Evolutionary conservation across 2,888 invertebrate genomes (phyloP).

Genomic region (Drosophila paranaensis): DNA sequence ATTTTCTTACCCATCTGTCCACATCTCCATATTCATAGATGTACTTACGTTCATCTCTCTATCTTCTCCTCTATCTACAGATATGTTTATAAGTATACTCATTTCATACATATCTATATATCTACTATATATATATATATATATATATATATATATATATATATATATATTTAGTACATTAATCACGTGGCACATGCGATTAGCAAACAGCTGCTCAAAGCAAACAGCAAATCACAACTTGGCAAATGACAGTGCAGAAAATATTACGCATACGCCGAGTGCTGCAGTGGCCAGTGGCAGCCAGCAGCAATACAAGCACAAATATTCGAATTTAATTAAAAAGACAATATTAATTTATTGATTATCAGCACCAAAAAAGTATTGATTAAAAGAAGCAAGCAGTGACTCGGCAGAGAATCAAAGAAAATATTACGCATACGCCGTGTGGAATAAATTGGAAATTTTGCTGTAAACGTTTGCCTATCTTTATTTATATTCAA

Average conservation of each 20-base stretch:
- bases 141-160: background rate
- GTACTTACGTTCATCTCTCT: background rate
- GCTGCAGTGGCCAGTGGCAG: background rate
- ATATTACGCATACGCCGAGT: slow-evolving; percentile 23
- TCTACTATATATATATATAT: background rate
- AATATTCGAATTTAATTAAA: background rate
- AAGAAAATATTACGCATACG: slow-evolving; percentile 4
- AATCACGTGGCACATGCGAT: slow-evolving; percentile 59
- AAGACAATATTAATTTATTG: background rate
- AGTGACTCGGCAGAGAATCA: background rate
- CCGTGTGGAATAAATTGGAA: background rate
- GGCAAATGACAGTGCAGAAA: slow-evolving; percentile 8
- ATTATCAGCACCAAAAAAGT: background rate
- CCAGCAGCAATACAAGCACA: background rate
- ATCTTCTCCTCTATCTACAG: background rate
- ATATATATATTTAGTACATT: slow-evolving; percentile 1
- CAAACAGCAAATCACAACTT: slow-evolving; percentile 19
- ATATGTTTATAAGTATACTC: background rate
- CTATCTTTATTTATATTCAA: slow-evolving; percentile 11
- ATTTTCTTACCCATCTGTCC: too few species aligned
- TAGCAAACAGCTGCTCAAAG: slow-evolving; percentile 35
- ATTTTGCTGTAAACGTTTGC: background rate
- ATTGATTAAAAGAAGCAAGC: background rate
- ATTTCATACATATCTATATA: background rate
- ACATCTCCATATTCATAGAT: too few species aligned